These are phyloP conservation scores for Tadarida brasiliensis DNA, from an alignment of 2,797 vertebrate genomes.

Conservation along the genomic window DNA sequence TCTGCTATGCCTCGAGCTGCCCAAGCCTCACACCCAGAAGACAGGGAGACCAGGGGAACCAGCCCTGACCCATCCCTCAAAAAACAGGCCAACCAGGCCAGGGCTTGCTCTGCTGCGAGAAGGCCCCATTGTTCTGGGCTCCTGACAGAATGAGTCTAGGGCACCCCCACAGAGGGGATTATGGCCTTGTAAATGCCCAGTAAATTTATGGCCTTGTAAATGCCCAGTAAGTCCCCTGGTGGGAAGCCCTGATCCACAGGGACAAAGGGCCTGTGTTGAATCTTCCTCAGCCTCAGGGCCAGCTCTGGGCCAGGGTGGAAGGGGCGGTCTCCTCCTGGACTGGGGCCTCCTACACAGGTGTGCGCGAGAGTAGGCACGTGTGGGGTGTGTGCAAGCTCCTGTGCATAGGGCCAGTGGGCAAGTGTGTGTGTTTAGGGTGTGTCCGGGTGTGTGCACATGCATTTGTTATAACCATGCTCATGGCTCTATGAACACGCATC, in stretches of 20 bases:
- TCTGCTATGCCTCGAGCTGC: neutral
- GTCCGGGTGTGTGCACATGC: rapidly evolving
- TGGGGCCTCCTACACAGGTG: too few species aligned
- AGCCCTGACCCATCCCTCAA: neutral
- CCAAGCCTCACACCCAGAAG: neutral
- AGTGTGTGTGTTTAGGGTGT: neutral
- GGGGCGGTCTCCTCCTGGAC: neutral
- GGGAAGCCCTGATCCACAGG: neutral
- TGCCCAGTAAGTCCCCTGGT: neutral
- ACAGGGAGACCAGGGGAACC: neutral
- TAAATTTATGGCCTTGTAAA: slow-evolving; percentile 17
- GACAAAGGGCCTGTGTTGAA: slow-evolving; percentile 68
- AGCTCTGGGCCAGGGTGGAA: neutral
- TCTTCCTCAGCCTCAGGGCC: neutral
- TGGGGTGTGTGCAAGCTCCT: neutral
- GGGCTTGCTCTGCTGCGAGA: neutral
- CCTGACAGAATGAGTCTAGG: neutral
- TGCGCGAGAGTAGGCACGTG: rapidly evolving
- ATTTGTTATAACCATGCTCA: rapidly evolving
- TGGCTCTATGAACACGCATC: rapidly evolving
- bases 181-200: neutral
- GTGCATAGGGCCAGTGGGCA: rapidly evolving
- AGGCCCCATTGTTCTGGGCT: neutral
- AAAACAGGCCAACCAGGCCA: neutral
- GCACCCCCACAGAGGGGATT: neutral